These are phyloP conservation scores for Bungarus multicinctus DNA, from an alignment of 2,113 vertebrate species.

Conservation along the genomic window DNA sequence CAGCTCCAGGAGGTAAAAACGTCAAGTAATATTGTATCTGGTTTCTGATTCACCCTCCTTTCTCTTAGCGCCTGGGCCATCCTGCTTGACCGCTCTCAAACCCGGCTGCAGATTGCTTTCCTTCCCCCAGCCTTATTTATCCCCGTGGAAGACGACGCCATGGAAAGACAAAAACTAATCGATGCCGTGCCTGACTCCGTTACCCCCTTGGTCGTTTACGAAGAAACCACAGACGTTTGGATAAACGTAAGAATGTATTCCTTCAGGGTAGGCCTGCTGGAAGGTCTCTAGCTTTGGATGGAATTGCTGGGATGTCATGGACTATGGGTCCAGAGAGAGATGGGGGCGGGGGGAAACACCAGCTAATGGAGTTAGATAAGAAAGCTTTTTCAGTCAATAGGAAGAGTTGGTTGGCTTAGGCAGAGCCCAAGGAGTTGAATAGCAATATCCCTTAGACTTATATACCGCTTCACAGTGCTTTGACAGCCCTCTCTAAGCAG, in stretches of 20 bases:
- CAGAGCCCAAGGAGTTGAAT: background rate
- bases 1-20: background rate
- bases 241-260: conserved; percentile 74
- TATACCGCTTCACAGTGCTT: too few relatives aligned
- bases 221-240: conserved; percentile 84
- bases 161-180: conserved; percentile 75
- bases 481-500: too few relatives aligned
- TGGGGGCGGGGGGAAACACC: background rate
- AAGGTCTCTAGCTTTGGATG: too few relatives aligned
- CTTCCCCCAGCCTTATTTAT: conserved; percentile 80
- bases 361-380: background rate
- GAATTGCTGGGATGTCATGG: background rate
- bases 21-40: background rate
- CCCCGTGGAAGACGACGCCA: conserved; percentile 74
- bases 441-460: too few relatives aligned
- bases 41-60: background rate
- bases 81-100: conserved; percentile 79
- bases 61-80: conserved; percentile 74
- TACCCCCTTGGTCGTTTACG: conserved; percentile 78
- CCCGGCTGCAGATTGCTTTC: conserved; percentile 77
- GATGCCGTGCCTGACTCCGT: conserved; percentile 74
- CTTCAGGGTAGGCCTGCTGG: background rate
- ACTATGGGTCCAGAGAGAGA: background rate
- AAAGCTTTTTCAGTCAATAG: background rate
- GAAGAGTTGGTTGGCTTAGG: background rate